These are phyloP conservation scores for Takifugu ocellatus DNA, from an alignment of 2,797 vertebrate genomes.

Conservation along the genomic window DNA sequence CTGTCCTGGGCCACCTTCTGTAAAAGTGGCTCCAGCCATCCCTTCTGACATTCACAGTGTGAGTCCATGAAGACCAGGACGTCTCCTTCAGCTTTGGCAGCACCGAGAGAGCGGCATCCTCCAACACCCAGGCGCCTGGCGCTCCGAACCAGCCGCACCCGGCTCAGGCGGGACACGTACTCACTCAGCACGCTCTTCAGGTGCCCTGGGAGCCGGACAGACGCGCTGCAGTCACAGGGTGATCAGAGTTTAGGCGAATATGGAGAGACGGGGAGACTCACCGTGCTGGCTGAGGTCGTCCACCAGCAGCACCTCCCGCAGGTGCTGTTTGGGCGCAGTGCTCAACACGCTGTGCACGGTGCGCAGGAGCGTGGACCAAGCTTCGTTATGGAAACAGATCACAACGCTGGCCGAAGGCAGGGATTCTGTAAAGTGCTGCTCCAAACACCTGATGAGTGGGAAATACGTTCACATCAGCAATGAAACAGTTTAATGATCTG, in stretches of 20 bases:
- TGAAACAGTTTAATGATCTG: neutral
- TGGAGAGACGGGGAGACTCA: conserved; percentile 36
- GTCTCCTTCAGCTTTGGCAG: conserved; percentile 79
- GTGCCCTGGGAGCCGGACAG: conserved; percentile 62
- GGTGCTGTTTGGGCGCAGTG: conserved; percentile 72
- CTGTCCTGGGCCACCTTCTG: conserved; percentile 83
- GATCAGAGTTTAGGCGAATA: neutral
- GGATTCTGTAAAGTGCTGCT: conserved; percentile 66
- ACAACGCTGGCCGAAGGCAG: conserved; percentile 82
- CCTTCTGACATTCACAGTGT: conserved; percentile 83
- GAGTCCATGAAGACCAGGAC: conserved; percentile 89
- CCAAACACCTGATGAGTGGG: conserved; percentile 73
- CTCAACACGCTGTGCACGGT: conserved; percentile 84
- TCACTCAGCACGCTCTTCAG: conserved; percentile 82
- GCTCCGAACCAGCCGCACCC: conserved; percentile 85
- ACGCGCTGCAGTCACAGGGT: neutral
- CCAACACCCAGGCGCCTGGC: conserved; percentile 79
- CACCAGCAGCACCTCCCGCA: conserved; percentile 84
- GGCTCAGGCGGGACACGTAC: conserved; percentile 78
- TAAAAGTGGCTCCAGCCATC: conserved; percentile 88
- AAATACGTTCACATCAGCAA: neutral
- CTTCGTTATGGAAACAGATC: conserved; percentile 85
- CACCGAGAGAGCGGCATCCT: conserved; percentile 81
- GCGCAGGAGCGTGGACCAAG: conserved; percentile 83
- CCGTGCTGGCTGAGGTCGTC: conserved; percentile 85